These are phyloP conservation scores for Pogoniulus pusillus DNA, from an alignment of 2,797 vertebrate species.

Conservation along the genomic window DNA sequence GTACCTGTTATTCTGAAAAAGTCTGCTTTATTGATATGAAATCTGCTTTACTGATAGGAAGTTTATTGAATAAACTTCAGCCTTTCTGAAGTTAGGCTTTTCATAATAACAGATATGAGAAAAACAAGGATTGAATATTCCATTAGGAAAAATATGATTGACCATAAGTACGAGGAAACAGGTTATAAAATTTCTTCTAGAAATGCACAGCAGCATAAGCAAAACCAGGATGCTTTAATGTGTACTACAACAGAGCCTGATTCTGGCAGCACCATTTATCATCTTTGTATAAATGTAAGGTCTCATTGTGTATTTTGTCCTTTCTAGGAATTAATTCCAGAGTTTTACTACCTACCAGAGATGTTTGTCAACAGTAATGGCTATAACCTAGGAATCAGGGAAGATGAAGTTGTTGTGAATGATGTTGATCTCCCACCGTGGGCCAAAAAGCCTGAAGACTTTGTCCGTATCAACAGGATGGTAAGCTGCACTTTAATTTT, in stretches of 20 bases:
- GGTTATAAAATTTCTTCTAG: not conserved
- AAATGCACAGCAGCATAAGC: not conserved
- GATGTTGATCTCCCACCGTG: conserved; percentile 93
- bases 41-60: not conserved
- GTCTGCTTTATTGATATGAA: too few species aligned
- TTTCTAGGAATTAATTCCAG: conserved; percentile 91
- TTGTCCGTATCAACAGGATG: conserved; percentile 97
- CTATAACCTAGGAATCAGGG: conserved; percentile 90
- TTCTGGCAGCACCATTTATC: not conserved
- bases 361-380: conserved; percentile 98
- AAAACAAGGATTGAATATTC: not conserved
- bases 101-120: not conserved
- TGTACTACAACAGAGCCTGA: not conserved
- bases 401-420: conserved; percentile 86
- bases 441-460: conserved; percentile 97
- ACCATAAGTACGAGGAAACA: not conserved
- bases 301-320: conserved; percentile 21
- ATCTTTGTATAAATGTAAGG: not conserved
- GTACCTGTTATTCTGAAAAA: not conserved
- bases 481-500: conserved; percentile 77
- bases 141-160: not conserved
- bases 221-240: not conserved
- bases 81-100: not conserved
- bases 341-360: conserved; percentile 98
- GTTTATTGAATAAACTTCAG: too few species aligned